Conservation (phyloP, 2,797 vertebrate genomes). For the Oreochromis mossambicus region DNA sequence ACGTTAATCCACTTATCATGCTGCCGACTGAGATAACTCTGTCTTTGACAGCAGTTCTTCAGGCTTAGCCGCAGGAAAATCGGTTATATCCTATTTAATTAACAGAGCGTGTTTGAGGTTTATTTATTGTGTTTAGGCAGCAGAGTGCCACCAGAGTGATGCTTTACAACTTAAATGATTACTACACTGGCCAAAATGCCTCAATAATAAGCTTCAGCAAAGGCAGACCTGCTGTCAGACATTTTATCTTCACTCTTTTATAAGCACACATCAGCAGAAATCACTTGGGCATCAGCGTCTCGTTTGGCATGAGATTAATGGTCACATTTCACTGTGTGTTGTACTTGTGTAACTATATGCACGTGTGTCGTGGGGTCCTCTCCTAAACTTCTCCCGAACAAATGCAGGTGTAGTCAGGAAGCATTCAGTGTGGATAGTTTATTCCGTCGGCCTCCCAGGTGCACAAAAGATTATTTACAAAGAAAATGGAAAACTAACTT, state of each 20-base stretch:
- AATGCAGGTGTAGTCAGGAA: too few species aligned
- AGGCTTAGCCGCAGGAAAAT: not conserved
- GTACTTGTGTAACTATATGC: too few species aligned
- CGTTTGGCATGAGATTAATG: not conserved
- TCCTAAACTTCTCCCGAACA: too few species aligned
- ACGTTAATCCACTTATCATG: not conserved
- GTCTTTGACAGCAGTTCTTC: not conserved
- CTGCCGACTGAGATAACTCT: not conserved
- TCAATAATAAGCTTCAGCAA: not conserved
- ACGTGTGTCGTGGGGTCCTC: too few species aligned
- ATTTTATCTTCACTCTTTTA: rapidly evolving
- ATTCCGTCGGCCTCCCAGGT: too few species aligned
- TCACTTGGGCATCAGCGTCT: not conserved
- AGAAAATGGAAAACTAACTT: too few species aligned
- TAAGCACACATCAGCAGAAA: not conserved
- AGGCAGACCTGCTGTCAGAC: not conserved
- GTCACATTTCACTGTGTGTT: too few species aligned
- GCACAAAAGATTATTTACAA: too few species aligned
- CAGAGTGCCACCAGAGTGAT: not conserved
- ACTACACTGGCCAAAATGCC: rapidly evolving
- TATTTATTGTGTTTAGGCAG: not conserved
- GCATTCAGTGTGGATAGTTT: too few species aligned
- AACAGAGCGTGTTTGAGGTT: not conserved
- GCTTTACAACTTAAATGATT: not conserved
- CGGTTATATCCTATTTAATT: not conserved